Evolutionary conservation across 2,797 vertebrate species (phyloP), one percentile per base, ranked within the genome.

Genomic region (Geotrypetes seraphini): DNA sequence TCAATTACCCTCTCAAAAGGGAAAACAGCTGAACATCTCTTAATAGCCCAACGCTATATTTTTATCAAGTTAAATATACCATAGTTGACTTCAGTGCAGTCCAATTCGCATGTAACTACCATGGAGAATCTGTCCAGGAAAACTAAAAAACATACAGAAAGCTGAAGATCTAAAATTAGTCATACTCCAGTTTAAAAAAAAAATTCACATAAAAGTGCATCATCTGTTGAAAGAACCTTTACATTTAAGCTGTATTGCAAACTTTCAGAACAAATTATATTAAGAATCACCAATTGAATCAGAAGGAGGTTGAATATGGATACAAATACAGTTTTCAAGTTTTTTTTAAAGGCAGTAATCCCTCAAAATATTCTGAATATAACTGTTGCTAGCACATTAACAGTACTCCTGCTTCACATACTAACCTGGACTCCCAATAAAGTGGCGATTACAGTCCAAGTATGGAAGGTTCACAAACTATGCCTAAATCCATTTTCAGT

Each of bases 371-470:
- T 60, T 76, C 26, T 26, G 68, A 77, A 81, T 68, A 63, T 57
- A 76, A 74, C 74, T 81, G 79, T 75, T 79, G 77, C 78, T 77
- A 79, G 79, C 77, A 79, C 73, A 81, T 73, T 76, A 81, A 78
- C 50, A 73, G 75, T 75, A 77, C 78, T 80, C 75, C 73, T 78
- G 72, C 70, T 66, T 78, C 76, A 74, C 74, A 71, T 74, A 79
- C 70, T 75, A 79, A 80, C 74, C 80, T 79, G 79, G 78, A 77
- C 78, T 69, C 78, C 72, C 59, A 66, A 73, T 61, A 71, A 64
- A 71, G 63, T 66, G 62, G 58, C 69, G 68, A 66, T 69, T 66
- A 66, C 28, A 78, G 78, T 69, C 75, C 78, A 80, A n/a, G 72
- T 66, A 62, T 67, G 62, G 74, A 70, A 79, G 75, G 76, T 66